Base-by-base conservation (phyloP, 2,888 invertebrate species). In the Tachina lurida region DNA sequence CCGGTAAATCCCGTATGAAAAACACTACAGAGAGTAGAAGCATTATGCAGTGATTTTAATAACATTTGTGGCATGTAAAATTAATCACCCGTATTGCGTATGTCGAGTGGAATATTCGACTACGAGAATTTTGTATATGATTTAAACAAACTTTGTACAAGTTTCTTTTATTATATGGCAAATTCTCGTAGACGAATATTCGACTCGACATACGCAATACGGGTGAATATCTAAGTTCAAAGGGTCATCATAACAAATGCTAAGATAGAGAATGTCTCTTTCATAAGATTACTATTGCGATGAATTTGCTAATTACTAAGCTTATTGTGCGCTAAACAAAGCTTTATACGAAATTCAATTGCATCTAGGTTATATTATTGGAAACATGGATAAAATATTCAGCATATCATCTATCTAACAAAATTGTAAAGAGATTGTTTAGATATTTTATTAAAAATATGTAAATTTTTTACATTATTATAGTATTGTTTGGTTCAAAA, bases 31-130 rank as follows among this genome's bases (percentile, higher is more conserved):
- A 68, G 13, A 9, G 22, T 41, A 19, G 15, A 22, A 65, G 2
- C 13, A 56, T 22, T 12, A 12, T 31, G 22, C n/a, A 31, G 47
- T 73, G 58, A 73, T 73, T 58, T 58, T 8, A 73, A 60, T 47
- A 13, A 7, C 10, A 71, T 58, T 56, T 56, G 58, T 56, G 43
- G n/a, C 22, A 22, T 15, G 45, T 56, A 54, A 45, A n/a, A 10
- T n/a, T n/a, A n/a, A n/a, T n/a, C n/a, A n/a, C n/a, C n/a, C n/a
- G n/a, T n/a, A n/a, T n/a, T n/a, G n/a, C n/a, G n/a, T n/a, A n/a
- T n/a, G n/a, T n/a, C n/a, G n/a, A n/a, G n/a, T n/a, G n/a, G n/a
- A n/a, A n/a, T n/a, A n/a, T n/a, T n/a, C n/a, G n/a, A n/a, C n/a
- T n/a, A n/a, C n/a, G n/a, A n/a, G n/a, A n/a, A n/a, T n/a, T n/a